Evolutionary conservation across 37 sponge, comb jelly and placozoan species (phyloP).

Genomic region (Crambe crambe): DNA sequence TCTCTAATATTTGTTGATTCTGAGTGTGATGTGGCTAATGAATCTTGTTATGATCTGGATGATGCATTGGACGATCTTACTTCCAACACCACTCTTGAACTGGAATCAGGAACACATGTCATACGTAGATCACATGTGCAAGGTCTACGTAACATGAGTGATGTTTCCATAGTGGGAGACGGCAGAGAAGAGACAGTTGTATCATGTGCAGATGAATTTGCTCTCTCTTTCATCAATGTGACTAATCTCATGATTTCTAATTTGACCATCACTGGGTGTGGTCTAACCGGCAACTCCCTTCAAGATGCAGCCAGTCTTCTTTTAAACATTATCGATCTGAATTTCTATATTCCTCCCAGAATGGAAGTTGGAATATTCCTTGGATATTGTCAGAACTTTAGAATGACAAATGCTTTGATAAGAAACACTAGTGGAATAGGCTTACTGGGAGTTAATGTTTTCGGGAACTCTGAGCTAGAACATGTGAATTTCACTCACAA

Average conservation of each 20-base stretch:
- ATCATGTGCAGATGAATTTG: slow-evolving; percentile 30
- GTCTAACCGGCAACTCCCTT: slow-evolving; percentile 22
- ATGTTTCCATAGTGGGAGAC: slow-evolving; percentile 13
- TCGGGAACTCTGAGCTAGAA: slow-evolving; percentile 23
- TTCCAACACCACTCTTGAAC: not conserved
- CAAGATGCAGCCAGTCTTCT: not conserved
- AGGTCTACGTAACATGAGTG: slow-evolving; percentile 6
- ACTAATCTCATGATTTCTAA: slow-evolving; percentile 8
- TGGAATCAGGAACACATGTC: slow-evolving; percentile 23
- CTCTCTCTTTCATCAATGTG: slow-evolving; percentile 27
- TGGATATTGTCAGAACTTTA: slow-evolving; percentile 4
- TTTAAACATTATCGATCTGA: not conserved
- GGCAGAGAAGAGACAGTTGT: not conserved
- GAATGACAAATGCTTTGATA: slow-evolving; percentile 3
- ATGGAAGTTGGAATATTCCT: not conserved
- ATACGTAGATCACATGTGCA: not conserved
- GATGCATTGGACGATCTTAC: slow-evolving; percentile 14
- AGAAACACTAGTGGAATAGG: slow-evolving; percentile 37
- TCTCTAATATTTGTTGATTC: no score
- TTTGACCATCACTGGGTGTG: slow-evolving; percentile 33
- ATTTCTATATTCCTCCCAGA: not conserved
- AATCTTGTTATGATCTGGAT: no score
- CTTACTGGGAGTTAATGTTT: slow-evolving; percentile 38
- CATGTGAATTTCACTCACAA: not conserved
- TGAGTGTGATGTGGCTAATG: no score